Percentiles rank a stretch among this genome's conserved stretches.
phyloP scores from a whole-genome alignment of 2,797 vertebrate genomes.

The Fistularia tabacaria region DNA sequence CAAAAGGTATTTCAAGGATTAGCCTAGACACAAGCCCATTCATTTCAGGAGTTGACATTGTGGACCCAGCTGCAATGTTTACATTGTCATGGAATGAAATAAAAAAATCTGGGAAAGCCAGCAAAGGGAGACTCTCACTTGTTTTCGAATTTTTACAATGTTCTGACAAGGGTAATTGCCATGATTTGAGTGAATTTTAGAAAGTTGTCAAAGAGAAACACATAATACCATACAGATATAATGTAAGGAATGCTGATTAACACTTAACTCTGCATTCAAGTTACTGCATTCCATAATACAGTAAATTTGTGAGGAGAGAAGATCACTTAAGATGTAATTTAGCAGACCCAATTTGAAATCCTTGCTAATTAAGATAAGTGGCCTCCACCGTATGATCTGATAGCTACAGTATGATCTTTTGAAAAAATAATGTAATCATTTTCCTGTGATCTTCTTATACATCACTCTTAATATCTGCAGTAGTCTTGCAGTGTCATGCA shows the following conservation, averaged over 20 bases:
- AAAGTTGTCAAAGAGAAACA: constrained; percentile 47
- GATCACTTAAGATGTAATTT: constrained; percentile 62
- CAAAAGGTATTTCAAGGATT: constrained; percentile 41
- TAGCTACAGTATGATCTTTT: constrained; percentile 35
- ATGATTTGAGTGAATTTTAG: constrained; percentile 60
- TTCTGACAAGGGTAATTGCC: constrained; percentile 37
- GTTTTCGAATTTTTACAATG: constrained; percentile 42
- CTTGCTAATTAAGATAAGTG: constrained; percentile 63
- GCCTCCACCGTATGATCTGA: constrained; percentile 25
- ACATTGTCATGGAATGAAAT: constrained; percentile 2
- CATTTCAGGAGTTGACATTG: constrained; percentile 24
- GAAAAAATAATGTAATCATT: constrained; percentile 5
- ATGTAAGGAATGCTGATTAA: constrained; percentile 50
- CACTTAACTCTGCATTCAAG: constrained; percentile 25
- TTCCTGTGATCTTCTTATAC: neutral
- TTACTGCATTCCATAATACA: constrained; percentile 20
- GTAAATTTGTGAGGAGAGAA: constrained; percentile 47
- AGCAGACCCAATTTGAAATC: constrained; percentile 52
- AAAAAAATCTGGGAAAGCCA: constrained; percentile 6
- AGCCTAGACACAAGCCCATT: constrained; percentile 23
- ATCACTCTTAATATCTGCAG: no score
- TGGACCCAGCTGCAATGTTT: constrained; percentile 24
- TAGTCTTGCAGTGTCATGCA: no score
- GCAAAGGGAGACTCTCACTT: constrained; percentile 23
- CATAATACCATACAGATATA: constrained; percentile 31